Evolutionary conservation across 2,888 invertebrate genomes (phyloP).

Genomic region (Diaprepes abbreviatus): DNA sequence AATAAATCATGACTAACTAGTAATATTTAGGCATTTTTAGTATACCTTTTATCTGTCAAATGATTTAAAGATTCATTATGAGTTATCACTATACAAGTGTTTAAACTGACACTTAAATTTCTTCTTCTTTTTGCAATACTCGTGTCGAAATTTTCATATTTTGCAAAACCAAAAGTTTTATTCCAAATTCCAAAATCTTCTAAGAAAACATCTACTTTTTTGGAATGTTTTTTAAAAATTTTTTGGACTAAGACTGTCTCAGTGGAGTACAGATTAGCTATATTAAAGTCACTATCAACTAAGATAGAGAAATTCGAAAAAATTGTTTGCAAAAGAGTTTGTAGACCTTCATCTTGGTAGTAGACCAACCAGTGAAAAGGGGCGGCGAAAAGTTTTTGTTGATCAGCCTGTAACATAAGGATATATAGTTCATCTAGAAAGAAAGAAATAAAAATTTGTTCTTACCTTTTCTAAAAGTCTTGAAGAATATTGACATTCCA

Average conservation of each 20-base stretch:
- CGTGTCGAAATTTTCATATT: slow-evolving; percentile 46
- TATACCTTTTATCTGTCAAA: slow-evolving; percentile 73
- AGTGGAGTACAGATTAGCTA: slow-evolving; percentile 65
- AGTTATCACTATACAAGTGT: slow-evolving; percentile 73
- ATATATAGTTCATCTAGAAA: too few relatives aligned
- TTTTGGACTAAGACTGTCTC: slow-evolving; percentile 48
- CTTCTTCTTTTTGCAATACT: slow-evolving; percentile 65
- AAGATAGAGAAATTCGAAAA: slow-evolving; percentile 60
- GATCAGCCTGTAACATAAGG: slow-evolving; percentile 68
- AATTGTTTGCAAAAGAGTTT: slow-evolving; percentile 27
- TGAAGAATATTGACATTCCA: slow-evolving; percentile 63
- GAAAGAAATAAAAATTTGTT: too few relatives aligned
- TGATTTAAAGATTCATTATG: slow-evolving; percentile 74
- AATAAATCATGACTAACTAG: too few relatives aligned
- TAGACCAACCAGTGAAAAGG: slow-evolving; percentile 70
- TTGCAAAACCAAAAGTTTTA: slow-evolving; percentile 39
- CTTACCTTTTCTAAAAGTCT: slow-evolving; percentile 64
- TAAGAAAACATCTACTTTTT: slow-evolving; percentile 46
- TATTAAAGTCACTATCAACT: slow-evolving; percentile 70
- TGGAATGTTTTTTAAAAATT: slow-evolving; percentile 56
- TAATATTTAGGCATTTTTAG: too few relatives aligned
- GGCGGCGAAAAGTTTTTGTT: slow-evolving; percentile 67
- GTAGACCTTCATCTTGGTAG: slow-evolving; percentile 50
- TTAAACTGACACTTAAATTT: slow-evolving; percentile 68
- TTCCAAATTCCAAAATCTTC: slow-evolving; percentile 59